These are phyloP conservation scores for Turnix velox DNA, from an alignment of 2,113 vertebrate species.

Conservation along the genomic window DNA sequence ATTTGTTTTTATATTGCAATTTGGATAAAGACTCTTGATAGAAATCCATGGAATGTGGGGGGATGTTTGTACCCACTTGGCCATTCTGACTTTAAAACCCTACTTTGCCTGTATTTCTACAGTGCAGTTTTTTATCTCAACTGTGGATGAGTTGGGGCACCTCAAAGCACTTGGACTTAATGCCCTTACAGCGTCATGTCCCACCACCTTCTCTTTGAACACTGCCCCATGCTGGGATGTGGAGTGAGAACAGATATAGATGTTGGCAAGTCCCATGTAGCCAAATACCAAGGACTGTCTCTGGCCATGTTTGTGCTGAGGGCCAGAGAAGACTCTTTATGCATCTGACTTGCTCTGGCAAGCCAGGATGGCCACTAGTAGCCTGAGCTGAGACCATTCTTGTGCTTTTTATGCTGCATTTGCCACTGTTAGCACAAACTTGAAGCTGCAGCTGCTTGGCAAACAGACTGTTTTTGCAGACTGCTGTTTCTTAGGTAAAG, in stretches of 20 bases:
- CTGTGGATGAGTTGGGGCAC: background rate
- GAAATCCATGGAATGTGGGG: background rate
- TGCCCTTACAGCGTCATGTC: background rate
- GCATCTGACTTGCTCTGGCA: background rate
- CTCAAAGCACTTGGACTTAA: background rate
- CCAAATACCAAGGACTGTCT: background rate
- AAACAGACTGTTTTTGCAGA: background rate
- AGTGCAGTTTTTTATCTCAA: background rate
- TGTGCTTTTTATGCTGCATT: background rate
- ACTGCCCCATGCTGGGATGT: background rate
- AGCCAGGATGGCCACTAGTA: background rate
- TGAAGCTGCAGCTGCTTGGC: background rate
- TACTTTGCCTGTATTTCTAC: background rate
- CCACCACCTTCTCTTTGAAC: background rate
- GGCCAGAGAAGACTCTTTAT: fast-evolving
- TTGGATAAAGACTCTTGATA: background rate
- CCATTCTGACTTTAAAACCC: background rate
- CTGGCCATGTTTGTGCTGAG: fast-evolving
- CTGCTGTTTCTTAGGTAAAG: background rate
- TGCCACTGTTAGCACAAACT: background rate
- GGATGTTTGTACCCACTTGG: background rate
- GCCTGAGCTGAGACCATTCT: background rate
- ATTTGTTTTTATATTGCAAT: background rate
- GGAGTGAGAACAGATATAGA: fast-evolving
- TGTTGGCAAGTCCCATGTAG: background rate